Evolutionary conservation across 2,797 vertebrate genomes (phyloP).

Genomic region (Centroberyx gerrardi): DNA sequence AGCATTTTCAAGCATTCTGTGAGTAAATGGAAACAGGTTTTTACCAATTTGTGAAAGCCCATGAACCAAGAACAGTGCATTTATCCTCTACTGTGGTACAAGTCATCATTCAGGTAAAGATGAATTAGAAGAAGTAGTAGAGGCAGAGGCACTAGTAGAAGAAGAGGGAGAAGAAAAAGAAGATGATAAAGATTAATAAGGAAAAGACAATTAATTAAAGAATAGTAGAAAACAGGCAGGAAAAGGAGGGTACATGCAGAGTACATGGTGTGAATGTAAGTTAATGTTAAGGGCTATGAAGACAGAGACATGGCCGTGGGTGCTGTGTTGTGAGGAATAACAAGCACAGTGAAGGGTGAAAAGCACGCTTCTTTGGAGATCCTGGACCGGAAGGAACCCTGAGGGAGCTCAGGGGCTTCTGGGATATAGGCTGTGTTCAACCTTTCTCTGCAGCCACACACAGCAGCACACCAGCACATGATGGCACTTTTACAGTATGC

Average conservation of each 20-base stretch:
- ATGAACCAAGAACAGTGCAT: conserved; percentile 24
- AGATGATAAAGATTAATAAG: neutral
- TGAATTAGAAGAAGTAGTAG: neutral
- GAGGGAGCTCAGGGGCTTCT: conserved; percentile 74
- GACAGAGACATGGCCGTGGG: conserved; percentile 76
- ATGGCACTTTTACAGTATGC: conserved; percentile 66
- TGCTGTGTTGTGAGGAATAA: conserved; percentile 81
- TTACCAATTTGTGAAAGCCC: conserved; percentile 30
- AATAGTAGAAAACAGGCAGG: conserved; percentile 6
- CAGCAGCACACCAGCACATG: conserved; percentile 55
- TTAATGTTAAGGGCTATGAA: conserved; percentile 74
- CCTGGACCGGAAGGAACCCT: conserved; percentile 77
- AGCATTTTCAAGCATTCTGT: conserved; percentile 36
- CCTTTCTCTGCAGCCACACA: conserved; percentile 77
- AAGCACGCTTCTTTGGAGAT: conserved; percentile 81
- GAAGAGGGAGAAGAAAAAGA: neutral
- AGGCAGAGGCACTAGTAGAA: neutral
- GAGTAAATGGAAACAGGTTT: conserved; percentile 32
- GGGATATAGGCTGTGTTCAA: conserved; percentile 82
- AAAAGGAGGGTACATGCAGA: conserved; percentile 1
- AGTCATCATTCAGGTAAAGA: conserved; percentile 15
- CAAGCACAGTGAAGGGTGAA: conserved; percentile 83
- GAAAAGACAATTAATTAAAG: neutral
- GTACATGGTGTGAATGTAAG: conserved; percentile 71
- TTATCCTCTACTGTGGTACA: neutral